Evolutionary conservation across 1,140 invertebrate genomes (phyloP).

Genomic region (Amyelois transitella): DNA sequence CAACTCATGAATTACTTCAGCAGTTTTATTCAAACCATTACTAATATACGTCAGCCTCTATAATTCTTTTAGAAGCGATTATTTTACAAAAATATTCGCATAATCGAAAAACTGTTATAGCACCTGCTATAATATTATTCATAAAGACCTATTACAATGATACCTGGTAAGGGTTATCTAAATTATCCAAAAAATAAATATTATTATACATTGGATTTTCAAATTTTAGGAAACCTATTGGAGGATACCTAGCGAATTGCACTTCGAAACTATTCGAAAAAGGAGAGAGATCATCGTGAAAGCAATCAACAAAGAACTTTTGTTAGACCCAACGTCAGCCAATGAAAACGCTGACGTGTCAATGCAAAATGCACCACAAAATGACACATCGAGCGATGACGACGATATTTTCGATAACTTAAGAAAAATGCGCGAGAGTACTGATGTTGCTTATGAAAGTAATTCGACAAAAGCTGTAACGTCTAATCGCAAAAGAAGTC

Average conservation of each 20-base stretch:
- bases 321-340: slow-evolving; percentile 26
- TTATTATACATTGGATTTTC: neutral
- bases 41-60: too few species aligned
- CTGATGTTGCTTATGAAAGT: slow-evolving; percentile 14
- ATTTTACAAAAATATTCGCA: too few species aligned
- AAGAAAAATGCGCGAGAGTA: slow-evolving; percentile 38
- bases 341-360: slow-evolving; percentile 1
- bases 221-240: slow-evolving; percentile 76
- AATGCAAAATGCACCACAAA: slow-evolving; percentile 2
- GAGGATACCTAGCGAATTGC: slow-evolving; percentile 76
- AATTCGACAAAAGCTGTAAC: slow-evolving; percentile 3
- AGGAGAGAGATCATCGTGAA: slow-evolving; percentile 57
- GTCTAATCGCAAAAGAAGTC: slow-evolving; percentile 39
- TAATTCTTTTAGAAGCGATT: too few species aligned
- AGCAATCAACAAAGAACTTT: slow-evolving; percentile 54
- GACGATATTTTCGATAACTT: slow-evolving; percentile 58
- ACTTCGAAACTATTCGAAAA: slow-evolving; percentile 56
- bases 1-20: too few species aligned
- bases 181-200: neutral
- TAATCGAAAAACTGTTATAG: too few species aligned
- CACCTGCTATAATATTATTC: too few species aligned
- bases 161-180: too few species aligned
- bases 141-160: too few species aligned
- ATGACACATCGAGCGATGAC: slow-evolving; percentile 51
- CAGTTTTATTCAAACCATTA: too few species aligned